Base-by-base conservation (phyloP, 2,888 invertebrate genomes). In the Ommatoiulus sabulosus region DNA sequence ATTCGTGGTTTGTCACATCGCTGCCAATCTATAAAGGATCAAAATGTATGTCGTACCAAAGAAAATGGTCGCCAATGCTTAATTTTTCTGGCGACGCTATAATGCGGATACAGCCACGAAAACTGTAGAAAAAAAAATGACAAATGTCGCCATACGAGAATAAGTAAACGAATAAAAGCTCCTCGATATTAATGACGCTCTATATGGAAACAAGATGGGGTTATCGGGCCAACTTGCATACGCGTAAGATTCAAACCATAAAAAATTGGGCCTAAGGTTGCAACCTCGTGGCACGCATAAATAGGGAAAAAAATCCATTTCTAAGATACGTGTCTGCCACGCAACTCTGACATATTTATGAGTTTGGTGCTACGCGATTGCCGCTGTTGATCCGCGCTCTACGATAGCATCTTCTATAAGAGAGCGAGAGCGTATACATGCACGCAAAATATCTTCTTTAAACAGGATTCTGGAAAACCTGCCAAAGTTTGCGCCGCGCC, bases 11-110 rank as follows among this genome's bases (percentile, higher is more conserved):
- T 63, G 63, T 63, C 63, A 63, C 63, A 63, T 63, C 63, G 63
- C 63, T 63, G 63, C n/a, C 63, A 63, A 63, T 63, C 63, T 63
- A 63, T 63, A 63, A 63, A n/a, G 63, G 63, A 63, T 63, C 63
- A 63, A n/a, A 72, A 24, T 20, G 72, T 72, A 72, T 24, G 72
- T 24, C 24, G 24, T 72, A 24, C 24, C 72, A 72, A 24, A 72
- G 72, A 72, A 72, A 72, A 72, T n/a, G n/a, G 24, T 72, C 72
- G 24, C 72, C 24, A 72, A 2, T 0, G 12, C 72, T 72, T 72
- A 24, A 72, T 72, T 72, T 20, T 63, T 63, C 63, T 63, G 63
- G 63, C n/a, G 63, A 20, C 63, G n/a, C n/a, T 63, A 20, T 5
- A 63, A 20, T 17, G 63, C 63, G 63, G 63, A 63, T 20, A 4